Evolutionary conservation across 2,797 vertebrate species (phyloP).

Genomic region (Clarias pachynema): DNA sequence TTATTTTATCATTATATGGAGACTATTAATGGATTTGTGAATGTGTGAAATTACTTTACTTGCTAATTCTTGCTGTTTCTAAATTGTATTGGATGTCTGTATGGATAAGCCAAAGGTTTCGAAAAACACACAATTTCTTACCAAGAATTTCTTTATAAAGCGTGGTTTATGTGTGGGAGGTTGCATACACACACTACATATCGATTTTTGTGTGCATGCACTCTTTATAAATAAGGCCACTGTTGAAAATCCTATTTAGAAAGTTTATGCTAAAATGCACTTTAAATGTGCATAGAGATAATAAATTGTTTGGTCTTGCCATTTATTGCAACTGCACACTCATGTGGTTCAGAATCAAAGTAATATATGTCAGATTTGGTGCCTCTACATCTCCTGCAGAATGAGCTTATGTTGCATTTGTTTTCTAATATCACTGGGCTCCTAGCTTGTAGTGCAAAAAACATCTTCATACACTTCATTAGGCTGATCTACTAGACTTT

Average conservation of each 20-base stretch:
- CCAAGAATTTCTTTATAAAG: background rate
- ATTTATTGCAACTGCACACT: background rate
- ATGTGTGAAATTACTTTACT: background rate
- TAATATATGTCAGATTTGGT: background rate
- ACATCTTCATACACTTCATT: slow-evolving; percentile 8
- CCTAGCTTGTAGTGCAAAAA: background rate
- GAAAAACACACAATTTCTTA: background rate
- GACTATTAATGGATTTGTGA: background rate
- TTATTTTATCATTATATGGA: slow-evolving; percentile 2
- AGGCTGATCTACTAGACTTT: background rate
- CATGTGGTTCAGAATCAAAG: background rate
- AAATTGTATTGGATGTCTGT: background rate
- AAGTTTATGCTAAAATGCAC: slow-evolving; percentile 1
- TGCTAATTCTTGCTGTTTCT: background rate
- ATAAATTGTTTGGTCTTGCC: background rate
- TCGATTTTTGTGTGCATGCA: background rate
- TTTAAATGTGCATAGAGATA: background rate
- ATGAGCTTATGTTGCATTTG: background rate
- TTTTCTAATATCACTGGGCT: background rate
- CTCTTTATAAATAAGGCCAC: background rate
- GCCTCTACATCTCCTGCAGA: background rate
- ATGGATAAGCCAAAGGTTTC: background rate
- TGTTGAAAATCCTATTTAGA: background rate
- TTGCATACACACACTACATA: background rate
- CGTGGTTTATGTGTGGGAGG: background rate